Base-by-base conservation (phyloP, 1,140 invertebrate species). In the Homalodisca vitripennis region DNA sequence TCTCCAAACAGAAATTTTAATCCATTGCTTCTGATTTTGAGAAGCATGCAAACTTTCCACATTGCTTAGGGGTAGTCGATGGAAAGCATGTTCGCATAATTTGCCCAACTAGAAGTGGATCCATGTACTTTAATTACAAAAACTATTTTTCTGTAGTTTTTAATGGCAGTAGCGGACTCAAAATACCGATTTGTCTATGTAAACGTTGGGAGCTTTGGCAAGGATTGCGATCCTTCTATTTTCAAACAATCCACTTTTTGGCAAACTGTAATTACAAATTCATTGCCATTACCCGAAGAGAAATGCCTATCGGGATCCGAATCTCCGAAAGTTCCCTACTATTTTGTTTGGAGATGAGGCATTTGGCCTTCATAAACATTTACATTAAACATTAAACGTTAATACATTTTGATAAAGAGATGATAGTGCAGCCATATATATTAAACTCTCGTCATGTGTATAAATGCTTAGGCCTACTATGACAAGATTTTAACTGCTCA, bases 31-130 rank as follows among this genome's bases (percentile, higher is more conserved):
- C 22, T 24, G 41, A 34, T 6, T 70, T 65, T 27, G 22, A 70
- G 65, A 6, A 10, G 51, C 3, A 31, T 3, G 32, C 60, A 14
- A 78, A 82, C 76, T 82, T 84, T 74, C 81, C 82, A 10, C 75
- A 79, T 57, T 82, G 80, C 72, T 67, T 82, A 26, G 80, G 78
- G 26, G 79, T 79, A 1, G 72, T 84, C 6, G 80, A 83, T 75
- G 80, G 80, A 12, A 82, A 82, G 75, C 80, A 73, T 41, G 67
- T 73, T 41, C 64, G 67, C 14, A 60, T 72, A 6, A 51, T 48
- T 10, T 57, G 24, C 20, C 73, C 69, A 22, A 20, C 24, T 34
- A 47, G 68, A n/a, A 70, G 62, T 31, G 72, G 72, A 34, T 72
- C 68, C 22, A 51, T 64, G 60, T 73, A 64, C 53, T 73, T 48